Base-by-base conservation (phyloP, 1,140 invertebrate species). In the Drosophila erecta region DNA sequence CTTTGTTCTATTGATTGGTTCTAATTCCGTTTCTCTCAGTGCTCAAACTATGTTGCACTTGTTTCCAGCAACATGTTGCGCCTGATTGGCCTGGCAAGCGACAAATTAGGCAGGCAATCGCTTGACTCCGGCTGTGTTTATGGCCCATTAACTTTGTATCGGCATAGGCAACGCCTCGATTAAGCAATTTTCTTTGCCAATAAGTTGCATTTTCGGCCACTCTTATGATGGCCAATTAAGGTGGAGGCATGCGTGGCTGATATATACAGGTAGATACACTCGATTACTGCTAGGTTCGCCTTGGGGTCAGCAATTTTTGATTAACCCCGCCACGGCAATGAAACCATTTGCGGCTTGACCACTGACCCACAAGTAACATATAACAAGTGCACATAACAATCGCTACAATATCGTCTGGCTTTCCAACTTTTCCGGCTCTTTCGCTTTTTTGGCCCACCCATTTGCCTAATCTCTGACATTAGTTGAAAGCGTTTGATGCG, bases 181-280 rank as follows among this genome's bases (percentile, higher is more conserved):
- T 86, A 86, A 83, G 83, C 71, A 81, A 86, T 86, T 87, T 81
- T 65, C 71, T 66, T 15, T 22, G 27, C 15, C 27, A 50, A 58
- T 43, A 37, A 54, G 58, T 53, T 60, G 38, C 27, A 53, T 60
- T 73, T 71, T 65, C 46, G 54, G 40, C 27, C 40, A 44, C 64
- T 74, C 80, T 86, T 81, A 79, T 87, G 83, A 79, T 86, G 80
- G 71, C 75, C 83, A 87, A 86, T 86, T 86, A 86, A 87, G 76
- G 67, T 81, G 61, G 66, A 65, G 80, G 78, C 81, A 86, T 78
- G 79, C 83, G 81, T 79, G 73, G 76, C 17, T 61, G 65, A 61
- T 75, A 69, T 58, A 65, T 38, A n/a, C n/a, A n/a, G n/a, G n/a
- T n/a, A 59, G 49, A 56, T 61, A 61, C 22, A 38, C 44, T 51